A percentile compares a stretch with the other conserved stretches of the same genome.
Conservation (phyloP, 2,888 invertebrate species). For the Griposia aprilina region DNA sequence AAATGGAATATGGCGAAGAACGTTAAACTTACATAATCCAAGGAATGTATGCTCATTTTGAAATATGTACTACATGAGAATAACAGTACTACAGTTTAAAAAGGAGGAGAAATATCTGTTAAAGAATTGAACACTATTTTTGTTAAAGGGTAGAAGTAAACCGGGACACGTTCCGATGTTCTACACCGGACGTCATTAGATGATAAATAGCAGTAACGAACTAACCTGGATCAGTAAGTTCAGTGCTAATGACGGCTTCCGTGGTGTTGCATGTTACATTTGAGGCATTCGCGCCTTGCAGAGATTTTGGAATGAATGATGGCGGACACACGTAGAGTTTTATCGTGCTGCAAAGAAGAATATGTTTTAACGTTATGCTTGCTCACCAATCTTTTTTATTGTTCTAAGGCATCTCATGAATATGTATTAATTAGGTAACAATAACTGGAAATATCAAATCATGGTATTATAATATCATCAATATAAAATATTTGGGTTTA, state of each 20-base stretch:
- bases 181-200: neutral
- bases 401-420: neutral
- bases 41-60: neutral
- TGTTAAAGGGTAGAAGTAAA: neutral
- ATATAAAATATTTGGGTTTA: neutral
- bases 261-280: constrained; percentile 47
- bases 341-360: constrained; percentile 78
- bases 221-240: constrained; percentile 49
- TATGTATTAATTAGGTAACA: neutral
- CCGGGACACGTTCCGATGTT: neutral
- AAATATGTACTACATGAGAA: neutral
- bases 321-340: constrained; percentile 83
- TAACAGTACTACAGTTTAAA: neutral
- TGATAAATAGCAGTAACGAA: neutral
- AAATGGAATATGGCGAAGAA: neutral
- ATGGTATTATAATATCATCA: neutral
- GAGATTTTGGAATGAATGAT: constrained; percentile 66
- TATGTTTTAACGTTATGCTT: neutral
- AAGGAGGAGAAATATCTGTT: neutral
- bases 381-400: neutral
- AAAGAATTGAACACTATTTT: neutral
- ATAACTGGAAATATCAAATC: neutral
- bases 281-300: neutral
- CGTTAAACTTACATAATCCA: no score
- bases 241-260: neutral